These are phyloP conservation scores for Parapsyche elsis DNA, from an alignment of 1,140 invertebrate species.

Conservation along the genomic window DNA sequence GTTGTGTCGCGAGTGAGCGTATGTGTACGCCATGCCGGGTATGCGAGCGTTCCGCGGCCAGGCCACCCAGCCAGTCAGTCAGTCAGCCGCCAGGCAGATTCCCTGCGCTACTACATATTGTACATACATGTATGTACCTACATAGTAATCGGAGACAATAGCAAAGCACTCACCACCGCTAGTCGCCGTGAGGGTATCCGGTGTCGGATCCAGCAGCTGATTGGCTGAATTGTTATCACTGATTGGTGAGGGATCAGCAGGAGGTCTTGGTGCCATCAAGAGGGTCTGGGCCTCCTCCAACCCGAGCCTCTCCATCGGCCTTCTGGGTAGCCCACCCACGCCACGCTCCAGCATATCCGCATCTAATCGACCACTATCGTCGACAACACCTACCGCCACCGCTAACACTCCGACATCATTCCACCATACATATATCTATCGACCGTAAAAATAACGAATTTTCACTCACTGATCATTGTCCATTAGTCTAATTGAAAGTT, in stretches of 20 bases:
- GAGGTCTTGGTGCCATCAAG: slow-evolving; percentile 32
- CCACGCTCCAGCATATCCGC: slow-evolving; percentile 51
- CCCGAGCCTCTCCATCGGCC: slow-evolving; percentile 52
- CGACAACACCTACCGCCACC: not conserved
- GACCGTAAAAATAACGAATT: no score
- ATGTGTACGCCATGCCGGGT: no score
- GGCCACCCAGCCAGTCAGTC: no score
- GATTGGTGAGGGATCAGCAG: slow-evolving; percentile 47
- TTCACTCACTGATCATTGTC: no score
- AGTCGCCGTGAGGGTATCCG: slow-evolving; percentile 50
- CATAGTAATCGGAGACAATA: no score
- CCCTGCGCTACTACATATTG: no score
- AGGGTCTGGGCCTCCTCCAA: slow-evolving; percentile 53
- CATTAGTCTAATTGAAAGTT: no score
- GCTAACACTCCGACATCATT: not conserved
- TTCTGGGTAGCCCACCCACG: slow-evolving; percentile 41
- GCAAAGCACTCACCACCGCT: slow-evolving; percentile 48
- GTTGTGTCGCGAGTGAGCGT: no score
- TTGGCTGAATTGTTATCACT: slow-evolving; percentile 49
- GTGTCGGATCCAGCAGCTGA: slow-evolving; percentile 50
- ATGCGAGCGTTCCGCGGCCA: no score
- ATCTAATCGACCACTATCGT: slow-evolving; percentile 21
- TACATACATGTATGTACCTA: no score
- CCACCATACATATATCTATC: not conserved
- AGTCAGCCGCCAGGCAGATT: no score